These are phyloP conservation scores for Heliconius ethilla DNA, from an alignment of 2,888 invertebrate species.

Conservation along the genomic window DNA sequence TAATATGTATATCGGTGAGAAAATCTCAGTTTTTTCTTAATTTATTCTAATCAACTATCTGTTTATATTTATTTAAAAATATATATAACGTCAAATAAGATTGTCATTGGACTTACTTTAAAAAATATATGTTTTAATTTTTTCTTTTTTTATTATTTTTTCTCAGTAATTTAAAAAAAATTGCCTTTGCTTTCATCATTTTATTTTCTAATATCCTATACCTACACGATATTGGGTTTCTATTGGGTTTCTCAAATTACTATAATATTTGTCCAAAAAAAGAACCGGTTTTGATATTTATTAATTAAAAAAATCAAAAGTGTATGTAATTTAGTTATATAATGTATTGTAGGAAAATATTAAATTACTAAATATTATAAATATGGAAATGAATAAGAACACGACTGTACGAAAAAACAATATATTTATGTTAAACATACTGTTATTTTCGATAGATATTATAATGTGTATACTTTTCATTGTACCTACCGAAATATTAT, in stretches of 20 bases:
- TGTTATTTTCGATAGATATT: no score
- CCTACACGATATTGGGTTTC: not conserved
- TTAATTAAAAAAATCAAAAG: not conserved
- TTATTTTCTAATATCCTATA: not conserved
- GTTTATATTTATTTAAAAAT: not conserved
- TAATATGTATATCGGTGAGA: conserved; percentile 29
- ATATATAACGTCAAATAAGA: not conserved
- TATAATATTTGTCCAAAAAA: not conserved
- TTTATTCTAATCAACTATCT: not conserved
- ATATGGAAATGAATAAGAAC: not conserved
- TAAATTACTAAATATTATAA: conserved; percentile 2
- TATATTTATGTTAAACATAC: no score
- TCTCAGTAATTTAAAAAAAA: no score
- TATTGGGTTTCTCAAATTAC: not conserved
- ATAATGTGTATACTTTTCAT: no score
- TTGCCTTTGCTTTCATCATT: no score
- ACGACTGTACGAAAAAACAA: no score
- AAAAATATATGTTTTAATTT: no score
- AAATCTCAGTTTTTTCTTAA: not conserved
- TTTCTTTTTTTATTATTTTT: not conserved
- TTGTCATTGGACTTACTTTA: not conserved
- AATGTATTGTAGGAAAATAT: conserved; percentile 15
- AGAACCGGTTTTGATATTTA: not conserved
- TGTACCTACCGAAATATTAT: no score
- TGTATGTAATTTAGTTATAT: conserved; percentile 16